Evolutionary conservation across 1,140 invertebrate species (phyloP), one percentile per base, ranked within the genome.

Genomic region (Drosophila sucinea): DNA sequence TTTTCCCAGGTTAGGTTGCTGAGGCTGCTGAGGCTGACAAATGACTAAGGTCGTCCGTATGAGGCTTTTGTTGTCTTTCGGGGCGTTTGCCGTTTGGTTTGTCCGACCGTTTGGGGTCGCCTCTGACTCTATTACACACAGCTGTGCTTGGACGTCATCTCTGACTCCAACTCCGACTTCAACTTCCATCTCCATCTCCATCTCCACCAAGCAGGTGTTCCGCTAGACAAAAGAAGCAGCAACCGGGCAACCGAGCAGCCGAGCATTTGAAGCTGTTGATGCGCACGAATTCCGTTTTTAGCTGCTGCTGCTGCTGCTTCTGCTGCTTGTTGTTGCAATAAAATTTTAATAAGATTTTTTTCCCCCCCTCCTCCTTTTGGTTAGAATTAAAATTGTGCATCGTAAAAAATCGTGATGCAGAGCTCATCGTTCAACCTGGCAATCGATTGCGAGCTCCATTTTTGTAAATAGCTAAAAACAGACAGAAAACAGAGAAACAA

Each of bases 221-320:
- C 84, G 77, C 84, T 78, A 89, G 77, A 87, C 79, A 87, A 87
- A 86, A 86, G 83, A 82, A 82, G 62, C 67, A 79, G 75, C 35
- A 38, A 51, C 44, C 25, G 44, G 10, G 23, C 44, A 51, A 51
- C 7, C 44, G 23, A 25, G 23, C 44, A 27, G 25, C 23, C 70
- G 70, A 66, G 77, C 74, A 77, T 77, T 67, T 87, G 82, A 87
- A 86, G 82, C 82, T 86, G 82, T 86, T 79, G 82, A 86, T 86
- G 83, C 83, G 83, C 83, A 87, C 83, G 83, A 87, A 87, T 83
- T 87, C 84, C 84, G 83, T 83, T 87, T 87, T 89, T 87, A 89
- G 80, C 71, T 79, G 66, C 67, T 74, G 77, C 66, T 67, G 77
- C 66, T 75, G 73, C 79, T 38, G 30, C 4, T 30, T 2, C 30